Percentiles rank a stretch among this genome's conserved stretches.
Conservation (phyloP, 2,797 vertebrate genomes). For the Schizothorax lantsangensis region DNA sequence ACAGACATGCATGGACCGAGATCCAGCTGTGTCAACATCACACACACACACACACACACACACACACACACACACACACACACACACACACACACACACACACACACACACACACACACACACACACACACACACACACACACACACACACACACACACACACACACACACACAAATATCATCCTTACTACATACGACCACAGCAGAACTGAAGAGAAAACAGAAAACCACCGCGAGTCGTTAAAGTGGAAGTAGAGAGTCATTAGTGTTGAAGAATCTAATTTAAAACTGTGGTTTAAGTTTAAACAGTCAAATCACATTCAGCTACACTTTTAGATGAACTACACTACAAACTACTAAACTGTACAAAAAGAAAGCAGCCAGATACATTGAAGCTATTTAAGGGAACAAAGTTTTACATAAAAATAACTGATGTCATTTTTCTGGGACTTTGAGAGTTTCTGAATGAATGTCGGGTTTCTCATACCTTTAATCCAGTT, state of each 20-base stretch:
- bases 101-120: no score
- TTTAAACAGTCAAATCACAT: background rate
- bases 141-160: background rate
- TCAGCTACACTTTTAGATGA: background rate
- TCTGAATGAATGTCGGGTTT: no score
- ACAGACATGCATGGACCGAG: background rate
- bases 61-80: no score
- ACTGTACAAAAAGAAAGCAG: no score
- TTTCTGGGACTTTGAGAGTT: no score
- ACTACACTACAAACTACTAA: no score
- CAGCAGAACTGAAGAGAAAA: background rate
- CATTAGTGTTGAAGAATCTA: background rate
- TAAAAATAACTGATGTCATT: no score
- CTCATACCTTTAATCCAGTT: no score
- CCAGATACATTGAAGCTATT: no score
- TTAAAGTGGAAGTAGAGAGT: background rate
- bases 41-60: background rate
- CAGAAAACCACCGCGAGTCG: background rate
- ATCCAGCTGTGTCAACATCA: conserved; percentile 21
- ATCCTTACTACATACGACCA: background rate
- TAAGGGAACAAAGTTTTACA: no score
- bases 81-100: no score
- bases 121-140: background rate
- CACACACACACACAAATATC: background rate
- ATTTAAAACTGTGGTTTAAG: background rate